A percentile compares a stretch with the other conserved stretches of the same genome.
These are phyloP conservation scores for Drosophila helvetica DNA, from an alignment of 2,888 invertebrate species.

Conservation along the genomic window DNA sequence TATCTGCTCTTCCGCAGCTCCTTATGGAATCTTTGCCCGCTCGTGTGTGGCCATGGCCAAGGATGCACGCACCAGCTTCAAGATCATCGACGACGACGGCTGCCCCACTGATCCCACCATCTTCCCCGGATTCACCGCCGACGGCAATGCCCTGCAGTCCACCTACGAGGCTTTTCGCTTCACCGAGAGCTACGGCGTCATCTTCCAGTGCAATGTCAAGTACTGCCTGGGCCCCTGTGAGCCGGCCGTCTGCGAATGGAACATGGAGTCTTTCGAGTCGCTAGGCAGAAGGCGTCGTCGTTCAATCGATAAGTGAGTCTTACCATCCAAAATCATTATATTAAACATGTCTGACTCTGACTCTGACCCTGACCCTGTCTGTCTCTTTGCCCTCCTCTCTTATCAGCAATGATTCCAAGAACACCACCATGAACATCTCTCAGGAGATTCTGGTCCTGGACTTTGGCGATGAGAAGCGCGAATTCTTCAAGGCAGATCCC, in stretches of 20 bases:
- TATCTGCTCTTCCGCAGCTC: conserved; percentile 86
- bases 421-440: conserved; percentile 92
- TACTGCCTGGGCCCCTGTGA: conserved; percentile 97
- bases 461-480: conserved; percentile 94
- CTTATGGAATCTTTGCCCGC: conserved; percentile 97
- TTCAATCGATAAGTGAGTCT: conserved; percentile 85
- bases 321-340: background rate
- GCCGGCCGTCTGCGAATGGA: conserved; percentile 96
- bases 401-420: conserved; percentile 86
- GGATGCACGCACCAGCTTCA: conserved; percentile 97
- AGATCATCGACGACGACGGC: conserved; percentile 97
- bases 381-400: background rate
- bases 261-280: conserved; percentile 94
- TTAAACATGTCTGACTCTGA: background rate
- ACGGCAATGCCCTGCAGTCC: conserved; percentile 95
- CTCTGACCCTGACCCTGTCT: background rate
- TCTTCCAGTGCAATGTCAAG: conserved; percentile 98
- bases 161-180: conserved; percentile 97
- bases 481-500: conserved; percentile 91
- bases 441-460: conserved; percentile 97
- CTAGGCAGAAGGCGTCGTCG: conserved; percentile 92
- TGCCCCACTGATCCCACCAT: conserved; percentile 97
- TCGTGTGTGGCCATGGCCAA: conserved; percentile 99
- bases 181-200: conserved; percentile 97
- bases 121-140: conserved; percentile 95